Evolutionary conservation across 2,113 vertebrate genomes (phyloP).

Genomic region (Porphyrio hochstetteri): DNA sequence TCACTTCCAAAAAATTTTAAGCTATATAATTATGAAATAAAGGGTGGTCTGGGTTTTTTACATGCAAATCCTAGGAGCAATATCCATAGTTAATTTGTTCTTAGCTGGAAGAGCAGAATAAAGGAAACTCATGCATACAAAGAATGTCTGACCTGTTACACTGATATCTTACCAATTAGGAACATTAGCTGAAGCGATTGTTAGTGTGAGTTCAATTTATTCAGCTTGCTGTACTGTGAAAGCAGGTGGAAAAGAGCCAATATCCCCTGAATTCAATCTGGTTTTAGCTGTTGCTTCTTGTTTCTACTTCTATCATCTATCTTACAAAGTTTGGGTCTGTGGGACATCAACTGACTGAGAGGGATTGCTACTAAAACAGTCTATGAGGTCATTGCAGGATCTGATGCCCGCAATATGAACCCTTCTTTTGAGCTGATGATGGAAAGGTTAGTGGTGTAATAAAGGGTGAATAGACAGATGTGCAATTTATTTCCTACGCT

Average conservation of each 20-base stretch:
- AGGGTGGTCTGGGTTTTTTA: neutral
- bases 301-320: neutral
- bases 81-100: neutral
- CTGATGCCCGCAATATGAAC: neutral
- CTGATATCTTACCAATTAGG: neutral
- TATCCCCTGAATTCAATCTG: neutral
- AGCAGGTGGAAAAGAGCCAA: neutral
- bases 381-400: conserved; percentile 13
- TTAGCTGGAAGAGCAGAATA: neutral
- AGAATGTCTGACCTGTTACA: neutral
- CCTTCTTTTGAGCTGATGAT: neutral
- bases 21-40: neutral
- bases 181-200: neutral
- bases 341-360: neutral
- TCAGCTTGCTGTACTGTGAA: neutral
- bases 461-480: neutral
- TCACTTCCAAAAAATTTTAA: neutral
- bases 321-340: neutral
- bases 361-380: neutral
- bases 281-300: neutral
- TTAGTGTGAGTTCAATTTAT: neutral
- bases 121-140: neutral
- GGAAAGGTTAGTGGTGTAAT: neutral
- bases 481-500: neutral
- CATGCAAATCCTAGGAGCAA: neutral